Conservation (phyloP, 2,888 invertebrate genomes). For the Serrognathus titanus region DNA sequence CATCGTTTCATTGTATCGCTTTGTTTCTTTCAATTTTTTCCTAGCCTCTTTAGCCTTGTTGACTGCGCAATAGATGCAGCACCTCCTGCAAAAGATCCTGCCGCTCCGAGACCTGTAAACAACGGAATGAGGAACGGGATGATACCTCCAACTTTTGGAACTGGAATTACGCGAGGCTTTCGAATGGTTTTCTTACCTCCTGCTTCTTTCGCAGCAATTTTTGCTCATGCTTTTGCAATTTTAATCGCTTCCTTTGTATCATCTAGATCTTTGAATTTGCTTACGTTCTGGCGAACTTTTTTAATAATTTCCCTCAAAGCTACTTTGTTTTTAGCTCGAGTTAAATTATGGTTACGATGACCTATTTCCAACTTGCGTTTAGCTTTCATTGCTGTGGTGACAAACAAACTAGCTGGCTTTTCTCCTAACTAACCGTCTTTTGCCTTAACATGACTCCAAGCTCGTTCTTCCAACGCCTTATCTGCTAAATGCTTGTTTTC, state of each 20-base stretch:
- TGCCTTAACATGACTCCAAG: slow-evolving; percentile 8
- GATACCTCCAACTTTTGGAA: slow-evolving; percentile 26
- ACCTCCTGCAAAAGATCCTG: slow-evolving; percentile 27
- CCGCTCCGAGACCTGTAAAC: slow-evolving; percentile 29
- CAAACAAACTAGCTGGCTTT: slow-evolving; percentile 7
- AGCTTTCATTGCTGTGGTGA: slow-evolving; percentile 12
- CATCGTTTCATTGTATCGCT: slow-evolving; percentile 32
- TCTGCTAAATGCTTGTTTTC: slow-evolving; percentile 9
- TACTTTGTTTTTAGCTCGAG: too few species aligned
- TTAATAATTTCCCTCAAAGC: not conserved
- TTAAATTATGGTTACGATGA: not conserved
- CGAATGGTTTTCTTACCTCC: slow-evolving; percentile 9
- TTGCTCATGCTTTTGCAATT: slow-evolving; percentile 7
- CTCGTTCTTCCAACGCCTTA: slow-evolving; percentile 6
- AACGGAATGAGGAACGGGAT: slow-evolving; percentile 28
- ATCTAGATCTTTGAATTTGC: not conserved
- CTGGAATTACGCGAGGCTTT: not conserved
- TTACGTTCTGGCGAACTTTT: not conserved
- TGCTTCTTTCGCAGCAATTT: slow-evolving; percentile 8
- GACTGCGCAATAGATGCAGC: slow-evolving; percentile 30
- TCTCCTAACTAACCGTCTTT: slow-evolving; percentile 12
- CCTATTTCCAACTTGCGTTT: slow-evolving; percentile 20
- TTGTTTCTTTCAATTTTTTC: slow-evolving; percentile 25
- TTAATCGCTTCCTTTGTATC: not conserved
- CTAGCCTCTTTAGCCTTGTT: slow-evolving; percentile 26